Evolutionary conservation across 2,113 vertebrate genomes (phyloP).

Genomic region (Pangasianodon gigas): DNA sequence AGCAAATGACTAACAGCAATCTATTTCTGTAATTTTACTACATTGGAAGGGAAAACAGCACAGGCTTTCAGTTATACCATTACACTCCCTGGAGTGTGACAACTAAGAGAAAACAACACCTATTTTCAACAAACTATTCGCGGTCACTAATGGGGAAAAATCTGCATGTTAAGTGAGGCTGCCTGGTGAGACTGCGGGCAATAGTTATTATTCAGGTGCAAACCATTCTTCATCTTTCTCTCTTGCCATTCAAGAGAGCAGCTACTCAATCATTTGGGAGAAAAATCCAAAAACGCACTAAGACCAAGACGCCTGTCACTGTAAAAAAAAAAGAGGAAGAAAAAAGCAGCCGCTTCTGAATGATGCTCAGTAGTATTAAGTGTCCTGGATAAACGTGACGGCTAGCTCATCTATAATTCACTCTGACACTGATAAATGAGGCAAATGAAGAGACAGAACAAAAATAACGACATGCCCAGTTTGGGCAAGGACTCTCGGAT

Average conservation of each 20-base stretch:
- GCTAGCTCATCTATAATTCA: conserved; percentile 72
- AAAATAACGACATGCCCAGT: conserved; percentile 52
- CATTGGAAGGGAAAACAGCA: conserved; percentile 16
- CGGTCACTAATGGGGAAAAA: neutral
- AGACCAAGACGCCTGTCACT: conserved; percentile 19
- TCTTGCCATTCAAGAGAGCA: conserved; percentile 42
- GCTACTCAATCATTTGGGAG: conserved; percentile 56
- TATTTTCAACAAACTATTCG: neutral
- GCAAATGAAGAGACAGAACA: conserved; percentile 65
- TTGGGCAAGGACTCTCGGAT: conserved; percentile 36
- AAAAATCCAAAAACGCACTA: conserved; percentile 16
- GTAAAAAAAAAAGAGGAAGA: conserved; percentile 27
- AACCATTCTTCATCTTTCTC: conserved; percentile 53
- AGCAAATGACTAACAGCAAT: conserved; percentile 16
- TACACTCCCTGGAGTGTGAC: neutral
- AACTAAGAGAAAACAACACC: conserved; percentile 17
- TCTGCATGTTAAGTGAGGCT: conserved; percentile 36
- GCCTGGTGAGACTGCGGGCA: neutral
- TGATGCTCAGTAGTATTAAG: conserved; percentile 58
- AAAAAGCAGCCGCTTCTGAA: conserved; percentile 47
- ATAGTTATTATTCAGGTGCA: conserved; percentile 40
- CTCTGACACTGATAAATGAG: conserved; percentile 68
- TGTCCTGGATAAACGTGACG: conserved; percentile 60
- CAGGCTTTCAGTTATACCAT: conserved; percentile 4
- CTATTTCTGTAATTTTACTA: conserved; percentile 22